A percentile compares a stretch with the other conserved stretches of the same genome.
Conservation (phyloP, 2,113 vertebrate genomes). For the Calidris pugnax region DNA sequence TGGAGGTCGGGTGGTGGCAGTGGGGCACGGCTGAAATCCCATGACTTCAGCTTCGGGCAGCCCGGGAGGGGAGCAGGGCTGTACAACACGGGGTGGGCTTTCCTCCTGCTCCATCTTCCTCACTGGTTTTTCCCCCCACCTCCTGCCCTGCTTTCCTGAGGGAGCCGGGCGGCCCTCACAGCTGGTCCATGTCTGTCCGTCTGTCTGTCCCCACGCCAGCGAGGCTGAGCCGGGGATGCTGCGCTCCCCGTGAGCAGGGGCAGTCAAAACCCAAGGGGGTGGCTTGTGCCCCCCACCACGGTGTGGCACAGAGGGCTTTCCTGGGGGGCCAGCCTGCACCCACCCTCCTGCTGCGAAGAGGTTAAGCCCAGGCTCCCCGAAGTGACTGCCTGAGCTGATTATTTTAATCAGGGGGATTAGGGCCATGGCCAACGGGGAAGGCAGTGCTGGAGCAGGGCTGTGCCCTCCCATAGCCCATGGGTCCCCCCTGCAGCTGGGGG, state of each 20-base stretch:
- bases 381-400: constrained; percentile 59
- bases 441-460: neutral
- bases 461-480: neutral
- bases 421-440: neutral
- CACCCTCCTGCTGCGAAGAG: neutral
- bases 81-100: rapidly evolving
- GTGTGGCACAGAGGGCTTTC: neutral
- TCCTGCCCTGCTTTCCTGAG: neutral
- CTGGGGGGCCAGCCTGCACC: rapidly evolving
- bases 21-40: neutral
- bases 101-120: neutral
- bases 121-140: neutral
- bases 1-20: neutral
- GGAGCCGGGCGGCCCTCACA: neutral
- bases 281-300: rapidly evolving
- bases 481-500: neutral
- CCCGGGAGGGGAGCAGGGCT: neutral
- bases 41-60: neutral
- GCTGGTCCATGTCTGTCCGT: too few species aligned
- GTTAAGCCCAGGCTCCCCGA: constrained; percentile 40
- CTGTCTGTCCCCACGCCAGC: neutral
- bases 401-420: constrained; percentile 67
- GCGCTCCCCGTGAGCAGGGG: rapidly evolving
- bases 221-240: rapidly evolving
- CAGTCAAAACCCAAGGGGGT: neutral